Conservation (phyloP, 2,113 vertebrate genomes). For the Stomatorhinus ivindoensis region DNA sequence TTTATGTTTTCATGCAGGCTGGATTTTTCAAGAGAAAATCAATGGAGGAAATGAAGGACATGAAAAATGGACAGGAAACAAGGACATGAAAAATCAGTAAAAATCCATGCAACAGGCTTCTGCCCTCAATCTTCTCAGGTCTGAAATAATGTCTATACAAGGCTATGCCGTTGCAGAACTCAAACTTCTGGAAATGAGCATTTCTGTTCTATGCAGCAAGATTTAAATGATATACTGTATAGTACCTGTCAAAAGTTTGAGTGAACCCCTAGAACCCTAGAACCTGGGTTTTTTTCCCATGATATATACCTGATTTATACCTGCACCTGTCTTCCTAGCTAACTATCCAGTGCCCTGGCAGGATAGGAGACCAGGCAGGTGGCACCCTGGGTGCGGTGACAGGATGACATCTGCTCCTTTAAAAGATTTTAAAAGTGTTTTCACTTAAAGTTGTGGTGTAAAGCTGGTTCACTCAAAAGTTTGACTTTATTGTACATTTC, state of each 20-base stretch:
- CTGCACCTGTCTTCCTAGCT: background rate
- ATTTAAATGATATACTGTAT: background rate
- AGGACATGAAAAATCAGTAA: conserved; percentile 45
- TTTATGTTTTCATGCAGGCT: conserved; percentile 41
- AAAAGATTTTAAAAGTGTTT: background rate
- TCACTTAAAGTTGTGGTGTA: background rate
- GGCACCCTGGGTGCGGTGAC: background rate
- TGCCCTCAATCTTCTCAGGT: conserved; percentile 12
- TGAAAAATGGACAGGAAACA: conserved; percentile 20
- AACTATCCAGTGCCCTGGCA: background rate
- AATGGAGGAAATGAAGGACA: conserved; percentile 56
- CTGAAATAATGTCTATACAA: background rate
- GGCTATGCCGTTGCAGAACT: background rate
- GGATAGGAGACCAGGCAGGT: background rate
- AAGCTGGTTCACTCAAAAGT: background rate
- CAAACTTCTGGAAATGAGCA: background rate
- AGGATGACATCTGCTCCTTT: background rate
- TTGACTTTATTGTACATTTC: background rate
- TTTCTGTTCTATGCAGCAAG: background rate
- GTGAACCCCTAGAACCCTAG: conserved; percentile 27
- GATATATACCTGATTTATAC: background rate
- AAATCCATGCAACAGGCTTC: conserved; percentile 6
- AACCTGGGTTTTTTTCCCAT: background rate
- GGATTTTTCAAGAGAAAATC: conserved; percentile 70
- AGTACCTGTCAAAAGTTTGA: background rate